Percentiles rank a stretch among this genome's conserved stretches.
phyloP scores from a whole-genome alignment of 2,113 vertebrate genomes.

The Gavia stellata region DNA sequence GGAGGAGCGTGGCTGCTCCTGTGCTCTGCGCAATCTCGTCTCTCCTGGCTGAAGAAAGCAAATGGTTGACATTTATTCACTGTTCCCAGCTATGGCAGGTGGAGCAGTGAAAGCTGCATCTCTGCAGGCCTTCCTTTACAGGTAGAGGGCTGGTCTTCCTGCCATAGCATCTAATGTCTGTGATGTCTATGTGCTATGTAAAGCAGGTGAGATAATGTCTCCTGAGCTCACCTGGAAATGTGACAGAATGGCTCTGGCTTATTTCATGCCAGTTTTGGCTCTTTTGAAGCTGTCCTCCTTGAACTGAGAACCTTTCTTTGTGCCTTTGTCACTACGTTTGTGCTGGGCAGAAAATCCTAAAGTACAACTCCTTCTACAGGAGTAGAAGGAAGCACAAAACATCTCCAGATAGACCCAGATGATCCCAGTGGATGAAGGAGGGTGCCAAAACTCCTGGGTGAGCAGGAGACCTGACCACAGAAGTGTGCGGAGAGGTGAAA shows the following conservation, averaged over 20 bases:
- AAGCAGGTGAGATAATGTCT: not conserved
- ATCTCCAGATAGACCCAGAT: not conserved
- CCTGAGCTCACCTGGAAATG: not conserved
- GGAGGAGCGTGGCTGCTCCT: not conserved
- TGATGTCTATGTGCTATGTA: not conserved
- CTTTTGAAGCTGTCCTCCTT: not conserved
- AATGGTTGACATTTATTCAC: not conserved
- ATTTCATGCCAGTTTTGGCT: not conserved
- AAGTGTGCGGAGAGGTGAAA: not conserved
- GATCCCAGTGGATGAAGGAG: not conserved
- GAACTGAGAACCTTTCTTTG: not conserved
- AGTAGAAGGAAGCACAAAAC: not conserved
- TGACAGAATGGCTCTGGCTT: not conserved
- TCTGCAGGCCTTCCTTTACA: not conserved
- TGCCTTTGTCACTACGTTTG: not conserved
- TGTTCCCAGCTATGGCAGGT: not conserved
- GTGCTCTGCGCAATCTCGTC: not conserved
- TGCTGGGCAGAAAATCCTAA: not conserved
- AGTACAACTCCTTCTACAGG: not conserved
- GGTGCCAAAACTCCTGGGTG: not conserved
- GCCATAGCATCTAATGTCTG: not conserved
- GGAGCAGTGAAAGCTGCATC: not conserved
- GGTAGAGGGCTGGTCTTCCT: not conserved
- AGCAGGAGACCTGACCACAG: accelerated
- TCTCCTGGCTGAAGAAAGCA: not conserved